Base-by-base conservation (phyloP, 2,888 invertebrate species). In the Tipula confusa region DNA sequence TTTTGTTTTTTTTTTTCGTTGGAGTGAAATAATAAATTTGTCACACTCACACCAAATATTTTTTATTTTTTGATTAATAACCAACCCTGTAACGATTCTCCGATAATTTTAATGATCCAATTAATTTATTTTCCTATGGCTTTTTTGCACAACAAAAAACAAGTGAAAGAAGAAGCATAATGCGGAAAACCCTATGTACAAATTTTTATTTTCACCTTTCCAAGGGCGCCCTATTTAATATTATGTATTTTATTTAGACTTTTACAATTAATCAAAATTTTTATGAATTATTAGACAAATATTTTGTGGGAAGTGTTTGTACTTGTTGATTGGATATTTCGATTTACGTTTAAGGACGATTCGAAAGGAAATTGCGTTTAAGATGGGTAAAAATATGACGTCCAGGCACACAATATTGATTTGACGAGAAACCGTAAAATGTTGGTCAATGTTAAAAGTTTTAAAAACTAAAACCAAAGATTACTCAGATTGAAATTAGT, bases 51-150 rank as follows among this genome's bases (percentile, higher is more conserved):
- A 24, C 64, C 64, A 64, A 64, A 64, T n/a, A n/a, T n/a, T n/a
- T n/a, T n/a, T n/a, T n/a, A 64, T 9, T 15, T 64, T 64, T 6
- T 64, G 24, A 64, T 64, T 64, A 64, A 64, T 64, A 64, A 24
- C 24, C 64, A 64, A 64, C 24, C 3, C 64, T 6, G 9, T 4
- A 38, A 38, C 9, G 38, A 11, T 43, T 43, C 43, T 43, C 9
- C 43, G 43, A n/a, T 43, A 64, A 64, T 64, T 64, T 64, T 64
- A 64, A 64, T 64, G 64, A 64, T 64, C 64, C 64, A 64, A 64
- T 64, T 64, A 64, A 64, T 24, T n/a, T n/a, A n/a, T n/a, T 64
- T 64, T 64, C 18, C 64, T 24, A 9, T 64, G 64, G 64, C 24
- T 24, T 36, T 64, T 64, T 24, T 18, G 18, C 43, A 18, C n/a